Percentiles rank a stretch among this genome's conserved stretches.
These are phyloP conservation scores for Otus sunia DNA, from an alignment of 2,113 vertebrate species.

Conservation along the genomic window DNA sequence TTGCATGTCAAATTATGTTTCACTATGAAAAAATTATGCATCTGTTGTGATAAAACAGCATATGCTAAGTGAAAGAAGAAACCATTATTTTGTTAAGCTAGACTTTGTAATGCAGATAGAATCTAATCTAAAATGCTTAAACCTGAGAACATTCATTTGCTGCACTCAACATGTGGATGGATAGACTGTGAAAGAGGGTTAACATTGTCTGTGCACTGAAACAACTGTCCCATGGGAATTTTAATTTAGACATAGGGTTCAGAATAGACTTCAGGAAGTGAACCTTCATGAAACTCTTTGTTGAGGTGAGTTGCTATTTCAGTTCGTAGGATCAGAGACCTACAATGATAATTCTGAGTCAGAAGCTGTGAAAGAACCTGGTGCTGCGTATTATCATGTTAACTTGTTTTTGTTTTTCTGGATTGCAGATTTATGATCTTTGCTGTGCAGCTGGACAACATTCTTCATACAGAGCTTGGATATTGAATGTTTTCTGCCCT, in stretches of 20 bases:
- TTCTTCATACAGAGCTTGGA: background rate
- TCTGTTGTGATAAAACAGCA: background rate
- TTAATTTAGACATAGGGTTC: background rate
- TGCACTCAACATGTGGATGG: background rate
- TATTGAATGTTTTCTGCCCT: background rate
- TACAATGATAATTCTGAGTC: background rate
- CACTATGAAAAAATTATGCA: background rate
- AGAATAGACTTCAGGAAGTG: background rate
- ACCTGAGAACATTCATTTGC: background rate
- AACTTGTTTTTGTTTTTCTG: background rate
- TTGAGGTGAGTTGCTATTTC: background rate
- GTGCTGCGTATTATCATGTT: background rate
- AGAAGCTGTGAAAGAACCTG: background rate
- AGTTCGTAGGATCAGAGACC: background rate
- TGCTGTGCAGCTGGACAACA: background rate
- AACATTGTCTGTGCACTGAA: background rate
- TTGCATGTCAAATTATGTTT: background rate
- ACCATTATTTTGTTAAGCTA: background rate
- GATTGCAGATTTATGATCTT: background rate
- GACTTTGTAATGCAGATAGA: background rate
- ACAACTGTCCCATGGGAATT: accelerated
- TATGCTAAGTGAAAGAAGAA: background rate
- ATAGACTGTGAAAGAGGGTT: background rate
- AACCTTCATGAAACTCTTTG: background rate
- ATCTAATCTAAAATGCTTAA: background rate